These are phyloP conservation scores for Theocolax elegans DNA, from an alignment of 1,140 invertebrate genomes.

Conservation along the genomic window DNA sequence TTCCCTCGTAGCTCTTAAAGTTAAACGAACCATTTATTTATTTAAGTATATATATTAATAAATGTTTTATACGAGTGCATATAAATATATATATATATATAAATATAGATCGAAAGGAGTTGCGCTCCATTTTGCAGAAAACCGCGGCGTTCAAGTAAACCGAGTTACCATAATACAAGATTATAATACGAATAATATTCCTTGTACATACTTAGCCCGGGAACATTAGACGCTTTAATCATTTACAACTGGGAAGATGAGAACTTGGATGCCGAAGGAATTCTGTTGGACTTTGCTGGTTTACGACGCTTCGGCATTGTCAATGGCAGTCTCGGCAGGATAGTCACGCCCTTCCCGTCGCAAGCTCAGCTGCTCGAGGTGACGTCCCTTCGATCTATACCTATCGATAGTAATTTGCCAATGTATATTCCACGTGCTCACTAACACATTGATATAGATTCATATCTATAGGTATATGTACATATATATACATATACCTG, in stretches of 20 bases:
- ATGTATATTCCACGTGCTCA: background rate
- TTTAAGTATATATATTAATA: too few species aligned
- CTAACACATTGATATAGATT: background rate
- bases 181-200: too few species aligned
- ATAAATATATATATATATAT: too few species aligned
- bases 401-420: background rate
- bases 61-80: too few species aligned
- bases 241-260: conserved; percentile 57
- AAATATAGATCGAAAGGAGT: too few species aligned
- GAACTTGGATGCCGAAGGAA: conserved; percentile 45
- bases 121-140: too few species aligned
- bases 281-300: conserved; percentile 52
- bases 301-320: conserved; percentile 58
- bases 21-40: too few species aligned
- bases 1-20: too few species aligned
- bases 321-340: conserved; percentile 58
- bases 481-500: too few species aligned
- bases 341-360: conserved; percentile 58
- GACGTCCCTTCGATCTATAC: background rate
- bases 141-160: too few species aligned
- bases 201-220: background rate
- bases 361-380: conserved; percentile 58
- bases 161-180: too few species aligned
- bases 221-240: conserved; percentile 47
- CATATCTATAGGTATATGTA: too few species aligned